phyloP scores from a whole-genome alignment of 2,113 vertebrate species.

The Elachura formosa region DNA sequence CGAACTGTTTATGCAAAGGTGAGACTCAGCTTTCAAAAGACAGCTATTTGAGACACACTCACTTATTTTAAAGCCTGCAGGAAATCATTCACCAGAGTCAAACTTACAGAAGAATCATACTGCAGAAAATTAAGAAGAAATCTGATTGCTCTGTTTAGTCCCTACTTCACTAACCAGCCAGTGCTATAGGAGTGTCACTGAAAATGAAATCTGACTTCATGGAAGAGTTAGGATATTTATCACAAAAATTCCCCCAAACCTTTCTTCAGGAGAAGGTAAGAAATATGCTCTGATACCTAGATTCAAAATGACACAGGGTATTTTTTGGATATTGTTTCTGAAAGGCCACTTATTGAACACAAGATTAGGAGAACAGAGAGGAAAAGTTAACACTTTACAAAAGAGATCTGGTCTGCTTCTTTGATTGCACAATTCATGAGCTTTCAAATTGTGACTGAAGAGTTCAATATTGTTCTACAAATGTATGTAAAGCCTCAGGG shows the following conservation, averaged over 20 bases:
- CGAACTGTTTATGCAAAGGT: slow-evolving; percentile 21
- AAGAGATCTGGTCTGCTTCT: neutral
- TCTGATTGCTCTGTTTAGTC: neutral
- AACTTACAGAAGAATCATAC: neutral
- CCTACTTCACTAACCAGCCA: neutral
- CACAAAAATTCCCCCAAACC: neutral
- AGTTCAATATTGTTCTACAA: neutral
- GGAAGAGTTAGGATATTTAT: neutral
- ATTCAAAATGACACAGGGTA: neutral
- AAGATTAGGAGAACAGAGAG: neutral
- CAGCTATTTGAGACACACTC: neutral
- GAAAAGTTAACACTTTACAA: too few species aligned
- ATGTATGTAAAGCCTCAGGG: neutral
- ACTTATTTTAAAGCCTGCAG: neutral
- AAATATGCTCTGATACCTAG: neutral
- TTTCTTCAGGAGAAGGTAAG: neutral
- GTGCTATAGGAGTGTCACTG: neutral
- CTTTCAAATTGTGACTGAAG: neutral
- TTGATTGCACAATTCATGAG: neutral
- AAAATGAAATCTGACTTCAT: neutral
- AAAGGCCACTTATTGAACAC: neutral
- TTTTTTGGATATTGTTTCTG: neutral
- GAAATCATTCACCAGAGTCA: neutral
- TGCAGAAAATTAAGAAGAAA: neutral
- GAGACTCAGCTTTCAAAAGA: slow-evolving; percentile 22